Conservation (phyloP, 2,797 vertebrate genomes). For the Oreortyx pictus region DNA sequence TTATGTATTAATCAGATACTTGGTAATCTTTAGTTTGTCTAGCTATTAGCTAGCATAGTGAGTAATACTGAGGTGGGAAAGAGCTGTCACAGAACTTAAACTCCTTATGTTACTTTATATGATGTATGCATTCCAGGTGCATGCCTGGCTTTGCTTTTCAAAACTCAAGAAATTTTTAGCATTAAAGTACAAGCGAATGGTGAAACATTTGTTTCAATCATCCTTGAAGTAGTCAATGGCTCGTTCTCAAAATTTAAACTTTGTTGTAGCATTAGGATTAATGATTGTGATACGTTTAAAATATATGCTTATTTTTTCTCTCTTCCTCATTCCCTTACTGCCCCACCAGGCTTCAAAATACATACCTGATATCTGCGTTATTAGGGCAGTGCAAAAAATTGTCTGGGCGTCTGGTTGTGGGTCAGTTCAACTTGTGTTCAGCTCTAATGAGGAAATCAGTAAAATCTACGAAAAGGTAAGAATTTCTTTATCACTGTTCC, state of each 20-base stretch:
- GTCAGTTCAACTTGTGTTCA: slow-evolving; percentile 96
- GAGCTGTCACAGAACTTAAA: background rate
- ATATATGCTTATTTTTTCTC: slow-evolving; percentile 66
- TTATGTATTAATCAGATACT: background rate
- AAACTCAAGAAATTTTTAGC: background rate
- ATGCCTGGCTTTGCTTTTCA: background rate
- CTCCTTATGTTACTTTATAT: background rate
- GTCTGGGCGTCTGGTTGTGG: slow-evolving; percentile 99
- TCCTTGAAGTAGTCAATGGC: background rate
- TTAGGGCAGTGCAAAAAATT: slow-evolving; percentile 97
- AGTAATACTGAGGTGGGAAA: background rate
- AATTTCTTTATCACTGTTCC: background rate
- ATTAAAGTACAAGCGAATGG: background rate
- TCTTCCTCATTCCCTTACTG: slow-evolving; percentile 61
- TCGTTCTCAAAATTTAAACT: background rate
- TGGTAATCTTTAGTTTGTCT: background rate
- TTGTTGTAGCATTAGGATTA: background rate
- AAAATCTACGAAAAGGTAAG: slow-evolving; percentile 99
- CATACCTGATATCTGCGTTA: slow-evolving; percentile 99
- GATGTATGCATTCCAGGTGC: background rate
- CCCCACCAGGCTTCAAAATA: slow-evolving; percentile 92
- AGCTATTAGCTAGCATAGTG: background rate
- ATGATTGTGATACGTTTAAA: background rate
- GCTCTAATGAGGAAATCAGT: slow-evolving; percentile 98
- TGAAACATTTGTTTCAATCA: background rate